Base-by-base conservation (phyloP, 1,140 invertebrate species). In the Heliconius himera region DNA sequence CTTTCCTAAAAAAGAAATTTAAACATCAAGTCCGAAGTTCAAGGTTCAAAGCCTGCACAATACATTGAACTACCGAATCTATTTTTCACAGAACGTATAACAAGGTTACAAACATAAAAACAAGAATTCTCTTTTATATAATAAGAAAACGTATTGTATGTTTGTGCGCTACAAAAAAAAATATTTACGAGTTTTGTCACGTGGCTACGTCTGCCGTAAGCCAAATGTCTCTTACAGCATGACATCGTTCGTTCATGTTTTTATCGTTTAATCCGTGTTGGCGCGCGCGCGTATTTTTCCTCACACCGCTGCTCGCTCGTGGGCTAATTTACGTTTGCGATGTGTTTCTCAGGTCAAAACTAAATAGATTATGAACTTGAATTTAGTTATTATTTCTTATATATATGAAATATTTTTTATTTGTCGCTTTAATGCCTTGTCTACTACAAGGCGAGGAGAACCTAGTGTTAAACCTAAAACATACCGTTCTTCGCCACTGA, bases 221-320 rank as follows among this genome's bases (percentile, higher is more conserved):
- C 60, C 60, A 29, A 49, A 76, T 76, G 75, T 72, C 56, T 66
- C 60, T 16, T 76, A 73, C 79, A 49, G 84, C 76, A 87, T 87
- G 73, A 84, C 75, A 83, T 82, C 82, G 70, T 87, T 83, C 85
- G 13, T 66, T 66, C 60, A 29, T 29, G 70, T 76, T 77, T 83
- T 81, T 84, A 81, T 84, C 60, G 77, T 83, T 83, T 79, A 78
- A 83, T 82, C 73, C 79, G 76, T 74, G 76, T 75, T 73, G 76
- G 74, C 71, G 60, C 18, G 75, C 77, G 79, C 72, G 78, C 36
- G 75, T 73, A 73, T 77, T 76, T 80, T 56, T 11, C 60, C 41
- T 66, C 11, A 16, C 79, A 60, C 74, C 72, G 22, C 51, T 29
- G 22, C 70, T 29, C 1, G 26, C 60, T 26, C 13, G 18, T 54